Evolutionary conservation across 2,797 vertebrate genomes (phyloP).

Genomic region (Apogon talboti): DNA sequence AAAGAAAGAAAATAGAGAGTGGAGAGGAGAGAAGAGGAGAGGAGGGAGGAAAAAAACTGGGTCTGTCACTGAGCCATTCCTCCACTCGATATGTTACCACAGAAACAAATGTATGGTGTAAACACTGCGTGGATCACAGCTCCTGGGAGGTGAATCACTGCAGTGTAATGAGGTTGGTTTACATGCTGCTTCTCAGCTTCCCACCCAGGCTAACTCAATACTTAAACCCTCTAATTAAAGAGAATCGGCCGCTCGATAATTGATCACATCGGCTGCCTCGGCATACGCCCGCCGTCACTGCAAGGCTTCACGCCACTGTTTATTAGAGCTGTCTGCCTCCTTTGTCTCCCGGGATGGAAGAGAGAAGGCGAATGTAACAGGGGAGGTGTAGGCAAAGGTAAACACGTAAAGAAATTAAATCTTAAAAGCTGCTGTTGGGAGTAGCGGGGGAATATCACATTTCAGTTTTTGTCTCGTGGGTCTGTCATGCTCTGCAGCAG

Average conservation of each 20-base stretch:
- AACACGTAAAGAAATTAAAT: conserved; percentile 74
- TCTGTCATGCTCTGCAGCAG: conserved; percentile 24
- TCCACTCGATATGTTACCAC: conserved; percentile 84
- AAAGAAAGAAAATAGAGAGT: conserved; percentile 77
- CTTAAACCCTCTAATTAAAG: conserved; percentile 84
- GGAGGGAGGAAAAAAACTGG: conserved; percentile 40
- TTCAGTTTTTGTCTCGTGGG: conserved; percentile 44
- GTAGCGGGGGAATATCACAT: conserved; percentile 40
- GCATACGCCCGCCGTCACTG: conserved; percentile 63
- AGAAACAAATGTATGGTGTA: conserved; percentile 85
- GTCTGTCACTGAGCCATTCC: conserved; percentile 81
- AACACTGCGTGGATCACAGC: conserved; percentile 79
- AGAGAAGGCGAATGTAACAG: conserved; percentile 39
- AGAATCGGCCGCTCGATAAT: conserved; percentile 82
- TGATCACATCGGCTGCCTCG: conserved; percentile 78
- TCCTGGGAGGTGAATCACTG: conserved; percentile 82
- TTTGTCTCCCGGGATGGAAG: conserved; percentile 71
- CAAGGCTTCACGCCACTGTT: conserved; percentile 69
- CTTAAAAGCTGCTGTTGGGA: conserved; percentile 49
- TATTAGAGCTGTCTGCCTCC: conserved; percentile 76
- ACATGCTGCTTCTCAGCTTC: conserved; percentile 79
- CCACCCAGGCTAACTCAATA: conserved; percentile 78
- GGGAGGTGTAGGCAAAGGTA: conserved; percentile 59
- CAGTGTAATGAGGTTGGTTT: conserved; percentile 83
- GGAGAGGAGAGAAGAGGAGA: conserved; percentile 32